Base-by-base conservation (phyloP, 1,140 invertebrate species). In the Pseudomyrmex concolor region DNA sequence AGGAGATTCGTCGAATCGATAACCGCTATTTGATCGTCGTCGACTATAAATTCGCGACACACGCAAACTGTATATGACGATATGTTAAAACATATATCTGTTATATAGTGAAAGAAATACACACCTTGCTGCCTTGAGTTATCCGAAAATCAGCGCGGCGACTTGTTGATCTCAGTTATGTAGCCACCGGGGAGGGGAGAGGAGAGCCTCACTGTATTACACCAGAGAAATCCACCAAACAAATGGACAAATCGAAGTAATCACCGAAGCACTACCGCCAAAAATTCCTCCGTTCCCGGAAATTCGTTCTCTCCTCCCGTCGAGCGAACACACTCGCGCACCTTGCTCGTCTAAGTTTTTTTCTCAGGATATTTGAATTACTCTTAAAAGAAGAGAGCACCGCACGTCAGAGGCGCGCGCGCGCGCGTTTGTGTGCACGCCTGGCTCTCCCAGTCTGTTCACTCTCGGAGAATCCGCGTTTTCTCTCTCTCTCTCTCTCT, bases 141-240 rank as follows among this genome's bases (percentile, higher is more conserved):
- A 80, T 80, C 76, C 76, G 54, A 80, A 68, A 71, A 50, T 9
- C 22, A 12, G 54, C 12, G 43, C 66, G 45, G 9, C 74, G 51
- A n/a, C 15, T 15, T 43, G 19, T 34, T 13, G 22, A 34, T 13
- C n/a, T 13, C n/a, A 34, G 34, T 34, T 34, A 34, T 34, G 34
- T 34, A 7, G 34, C 34, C 34, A 34, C 34, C 63, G 63, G 15
- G 12, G 15, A 2, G 13, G 17, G 50, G 17, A 10, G 13, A 51
- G 19, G 45, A 57, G 5, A 0, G 34, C 34, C 34, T 34, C 34
- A 34, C 0, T 48, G 59, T 51, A 43, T 19, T 55, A 67, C 74
- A 77, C 66, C 64, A 50, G 76, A 78, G 19, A 70, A 80, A 67
- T 77, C 73, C 73, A 67, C 62, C 48, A 55, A 63, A 67, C 17